Evolutionary conservation across 2,888 invertebrate species (phyloP), one percentile per base, ranked within the genome.

Genomic region (Hydropsyche betteni): DNA sequence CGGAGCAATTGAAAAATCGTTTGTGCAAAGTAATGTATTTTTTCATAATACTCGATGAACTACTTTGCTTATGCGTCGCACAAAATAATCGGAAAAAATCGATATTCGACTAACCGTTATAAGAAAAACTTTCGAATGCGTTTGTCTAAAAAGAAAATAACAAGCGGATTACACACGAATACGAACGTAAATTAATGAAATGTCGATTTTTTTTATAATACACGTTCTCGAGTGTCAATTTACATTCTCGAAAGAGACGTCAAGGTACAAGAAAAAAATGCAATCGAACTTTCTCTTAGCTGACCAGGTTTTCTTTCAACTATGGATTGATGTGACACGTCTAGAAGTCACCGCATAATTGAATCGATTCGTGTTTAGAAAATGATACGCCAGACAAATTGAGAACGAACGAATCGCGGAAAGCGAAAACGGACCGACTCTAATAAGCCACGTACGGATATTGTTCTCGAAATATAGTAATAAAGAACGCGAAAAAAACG

Each of bases 121-220:
- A 24, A 24, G 58, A 58, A 58, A 58, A 64, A 36, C 64, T 64
- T 64, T 64, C 64, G 64, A 36, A 61, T 24, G 33, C 33, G 51
- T 51, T 8, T 51, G n/a, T 14, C n/a, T 5, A 55, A 24, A 24
- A 24, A 58, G n/a, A n/a, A 36, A 64, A 64, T 12, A 10, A 16
- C 61, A 33, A 14, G 34, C 24, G 64, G 12, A 36, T 64, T 64
- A 24, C 16, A 8, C 16, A 33, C 33, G 12, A 36, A 64, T 64
- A 61, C 7, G 61, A 51, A 12, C n/a, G n/a, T 51, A n/a, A 55
- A 55, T 55, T 55, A n/a, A 55, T 33, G 64, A 34, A 64, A 34
- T 64, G 64, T 64, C 64, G 34, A 64, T 64, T 64, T 58, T 58
- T 64, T 64, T 64, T 64, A 64, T 64, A 44, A 44, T 44, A 44